These are phyloP conservation scores for Chlorops oryzae DNA, from an alignment of 1,140 invertebrate genomes.

Conservation along the genomic window DNA sequence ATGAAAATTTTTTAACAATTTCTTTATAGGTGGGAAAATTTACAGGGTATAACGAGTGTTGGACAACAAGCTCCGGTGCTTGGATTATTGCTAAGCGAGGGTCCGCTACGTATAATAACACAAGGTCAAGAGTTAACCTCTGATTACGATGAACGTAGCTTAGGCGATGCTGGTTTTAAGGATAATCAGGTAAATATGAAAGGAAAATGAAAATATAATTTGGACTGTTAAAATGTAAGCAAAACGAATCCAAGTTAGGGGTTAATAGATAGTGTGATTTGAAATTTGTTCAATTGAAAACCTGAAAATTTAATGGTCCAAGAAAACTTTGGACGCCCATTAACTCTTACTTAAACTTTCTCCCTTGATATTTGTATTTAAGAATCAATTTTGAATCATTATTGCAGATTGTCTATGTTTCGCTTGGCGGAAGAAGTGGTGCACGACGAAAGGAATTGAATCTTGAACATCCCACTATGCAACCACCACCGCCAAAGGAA, in stretches of 20 bases:
- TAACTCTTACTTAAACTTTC: no score
- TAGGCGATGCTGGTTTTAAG: conserved; percentile 86
- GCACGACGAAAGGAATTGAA: conserved; percentile 63
- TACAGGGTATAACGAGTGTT: conserved; percentile 27
- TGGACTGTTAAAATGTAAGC: no score
- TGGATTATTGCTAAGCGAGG: conserved; percentile 66
- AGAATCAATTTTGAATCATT: conserved; percentile 41
- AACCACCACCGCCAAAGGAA: conserved; percentile 73
- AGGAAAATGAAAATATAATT: no score
- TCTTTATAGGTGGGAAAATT: conserved; percentile 34
- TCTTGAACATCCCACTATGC: conserved; percentile 66
- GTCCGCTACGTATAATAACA: conserved; percentile 84
- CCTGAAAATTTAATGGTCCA: no score
- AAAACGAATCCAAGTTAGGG: no score
- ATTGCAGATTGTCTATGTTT: conserved; percentile 72
- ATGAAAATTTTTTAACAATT: conserved; percentile 4
- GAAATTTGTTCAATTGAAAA: no score
- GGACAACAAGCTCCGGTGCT: conserved; percentile 45
- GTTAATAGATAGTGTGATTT: no score
- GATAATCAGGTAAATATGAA: conserved; percentile 70
- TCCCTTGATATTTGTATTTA: conserved; percentile 9
- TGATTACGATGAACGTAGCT: conserved; percentile 87
- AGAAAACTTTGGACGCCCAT: no score
- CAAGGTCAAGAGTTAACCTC: conserved; percentile 87
- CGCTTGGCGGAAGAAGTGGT: conserved; percentile 71